These are phyloP conservation scores for Tachypleus tridentatus DNA, from an alignment of 1,140 invertebrate genomes.

Conservation along the genomic window DNA sequence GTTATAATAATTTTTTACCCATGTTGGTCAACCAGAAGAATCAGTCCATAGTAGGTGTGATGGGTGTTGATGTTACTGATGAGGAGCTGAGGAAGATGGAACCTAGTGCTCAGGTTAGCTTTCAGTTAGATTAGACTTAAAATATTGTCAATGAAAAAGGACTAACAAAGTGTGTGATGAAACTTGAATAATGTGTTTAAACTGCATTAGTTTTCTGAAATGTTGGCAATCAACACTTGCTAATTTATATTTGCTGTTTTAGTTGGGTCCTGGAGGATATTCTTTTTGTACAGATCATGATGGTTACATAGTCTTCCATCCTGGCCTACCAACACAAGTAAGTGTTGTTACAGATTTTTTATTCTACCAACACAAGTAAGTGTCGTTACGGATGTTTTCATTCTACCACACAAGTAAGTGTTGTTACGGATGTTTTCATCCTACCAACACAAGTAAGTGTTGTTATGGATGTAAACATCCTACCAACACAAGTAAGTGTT, in stretches of 20 bases:
- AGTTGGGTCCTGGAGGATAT: conserved; percentile 40
- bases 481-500: no score
- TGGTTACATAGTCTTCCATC: conserved; percentile 41
- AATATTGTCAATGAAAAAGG: not conserved
- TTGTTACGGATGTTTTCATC: no score
- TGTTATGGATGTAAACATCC: no score
- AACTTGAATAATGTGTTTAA: not conserved
- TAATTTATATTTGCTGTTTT: conserved; percentile 14
- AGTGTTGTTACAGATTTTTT: conserved; percentile 12
- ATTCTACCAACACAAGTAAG: not conserved
- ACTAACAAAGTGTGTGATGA: not conserved
- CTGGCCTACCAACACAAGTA: conserved; percentile 32
- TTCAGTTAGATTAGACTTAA: not conserved
- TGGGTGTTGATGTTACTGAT: conserved; percentile 40
- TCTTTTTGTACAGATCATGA: conserved; percentile 40
- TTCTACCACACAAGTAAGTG: not conserved
- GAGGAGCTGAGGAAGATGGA: conserved; percentile 27
- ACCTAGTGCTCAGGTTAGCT: conserved; percentile 16
- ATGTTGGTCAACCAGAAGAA: conserved; percentile 23
- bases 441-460: no score
- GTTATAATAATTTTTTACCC: no score
- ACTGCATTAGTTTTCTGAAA: not conserved
- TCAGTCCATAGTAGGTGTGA: conserved; percentile 39
- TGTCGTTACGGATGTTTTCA: not conserved
- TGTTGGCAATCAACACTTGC: not conserved